Evolutionary conservation across 2,888 invertebrate species (phyloP).

Genomic region (Timema cristinae): DNA sequence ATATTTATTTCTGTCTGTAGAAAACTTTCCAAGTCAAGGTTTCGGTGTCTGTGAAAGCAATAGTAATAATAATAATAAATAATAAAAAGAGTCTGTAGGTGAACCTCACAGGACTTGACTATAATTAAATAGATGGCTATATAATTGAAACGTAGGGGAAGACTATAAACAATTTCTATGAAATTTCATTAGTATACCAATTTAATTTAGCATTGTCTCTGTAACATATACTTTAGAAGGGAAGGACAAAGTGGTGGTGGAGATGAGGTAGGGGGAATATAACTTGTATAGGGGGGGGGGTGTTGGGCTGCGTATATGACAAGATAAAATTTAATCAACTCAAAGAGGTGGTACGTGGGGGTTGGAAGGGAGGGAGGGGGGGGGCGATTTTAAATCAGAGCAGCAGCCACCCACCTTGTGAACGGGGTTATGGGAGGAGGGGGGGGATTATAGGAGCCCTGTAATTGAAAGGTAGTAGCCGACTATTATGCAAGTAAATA

Average conservation of each 20-base stretch:
- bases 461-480: not conserved
- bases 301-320: constrained; percentile 6
- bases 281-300: not conserved
- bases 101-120: not conserved
- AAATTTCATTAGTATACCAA: constrained; percentile 28
- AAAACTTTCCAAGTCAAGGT: no score
- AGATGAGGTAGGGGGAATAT: not conserved
- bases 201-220: constrained; percentile 22
- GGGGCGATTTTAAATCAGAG: not conserved
- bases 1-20: no score
- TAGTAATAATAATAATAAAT: no score
- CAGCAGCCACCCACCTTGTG: not conserved
- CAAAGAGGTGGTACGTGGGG: not conserved
- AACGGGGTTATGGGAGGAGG: not conserved
- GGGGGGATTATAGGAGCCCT: no score
- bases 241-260: not conserved
- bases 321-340: constrained; percentile 9
- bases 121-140: constrained; percentile 28
- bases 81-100: no score
- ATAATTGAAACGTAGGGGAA: constrained; percentile 26
- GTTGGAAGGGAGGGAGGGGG: not conserved
- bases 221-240: constrained; percentile 7
- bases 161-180: constrained; percentile 28
- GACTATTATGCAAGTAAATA: constrained; percentile 7
- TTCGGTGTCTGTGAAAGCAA: no score